Conservation (phyloP, 2,113 vertebrate genomes). For the Muntiacus muntjak region DNA sequence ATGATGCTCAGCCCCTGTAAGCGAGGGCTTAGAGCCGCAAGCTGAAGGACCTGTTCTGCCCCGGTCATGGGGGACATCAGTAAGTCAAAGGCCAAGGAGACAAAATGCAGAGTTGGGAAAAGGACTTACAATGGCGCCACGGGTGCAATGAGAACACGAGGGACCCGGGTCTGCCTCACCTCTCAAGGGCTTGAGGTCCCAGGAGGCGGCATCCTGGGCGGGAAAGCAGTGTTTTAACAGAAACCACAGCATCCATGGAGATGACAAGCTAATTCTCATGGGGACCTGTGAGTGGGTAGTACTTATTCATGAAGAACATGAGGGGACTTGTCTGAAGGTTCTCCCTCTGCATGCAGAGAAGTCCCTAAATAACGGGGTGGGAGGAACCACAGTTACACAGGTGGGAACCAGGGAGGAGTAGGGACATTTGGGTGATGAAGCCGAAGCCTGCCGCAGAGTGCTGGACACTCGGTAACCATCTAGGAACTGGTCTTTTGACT, state of each 20-base stretch:
- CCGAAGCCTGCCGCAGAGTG: background rate
- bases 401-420: background rate
- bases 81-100: background rate
- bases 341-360: background rate
- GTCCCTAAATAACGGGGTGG: background rate
- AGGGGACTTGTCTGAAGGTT: background rate
- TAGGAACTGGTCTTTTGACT: too few relatives aligned
- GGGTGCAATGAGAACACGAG: background rate
- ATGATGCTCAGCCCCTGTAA: background rate
- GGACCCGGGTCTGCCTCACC: background rate
- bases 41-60: background rate
- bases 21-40: background rate
- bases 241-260: background rate
- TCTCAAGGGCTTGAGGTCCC: background rate
- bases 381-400: background rate
- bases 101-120: background rate
- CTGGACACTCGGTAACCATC: background rate
- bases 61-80: too few relatives aligned
- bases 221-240: background rate
- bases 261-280: background rate
- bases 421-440: background rate
- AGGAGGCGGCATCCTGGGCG: background rate
- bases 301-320: background rate
- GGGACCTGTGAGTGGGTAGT: background rate
- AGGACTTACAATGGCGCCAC: fast-evolving